A percentile compares a stretch with the other conserved stretches of the same genome.
Evolutionary conservation across 2,113 vertebrate genomes (phyloP).

Genomic region (Shinisaurus crocodilurus): DNA sequence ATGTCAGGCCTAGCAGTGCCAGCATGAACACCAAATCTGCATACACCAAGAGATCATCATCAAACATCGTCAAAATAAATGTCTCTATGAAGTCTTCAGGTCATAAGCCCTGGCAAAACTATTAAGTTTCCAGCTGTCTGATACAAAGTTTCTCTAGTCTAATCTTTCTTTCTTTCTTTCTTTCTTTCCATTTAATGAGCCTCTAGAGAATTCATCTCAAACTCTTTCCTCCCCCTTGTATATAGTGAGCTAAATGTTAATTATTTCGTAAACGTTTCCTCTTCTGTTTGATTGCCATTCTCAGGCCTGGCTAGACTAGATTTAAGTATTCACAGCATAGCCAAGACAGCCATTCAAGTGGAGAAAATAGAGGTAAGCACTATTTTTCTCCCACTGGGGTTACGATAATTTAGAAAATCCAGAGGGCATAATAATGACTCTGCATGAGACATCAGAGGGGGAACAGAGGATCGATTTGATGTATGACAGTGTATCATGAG

Average conservation of each 20-base stretch:
- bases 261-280: not conserved
- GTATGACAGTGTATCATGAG: not conserved
- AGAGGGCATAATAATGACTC: conserved; percentile 7
- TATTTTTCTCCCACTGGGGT: fast-evolving
- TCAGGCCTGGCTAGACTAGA: not conserved
- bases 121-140: not conserved
- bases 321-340: not conserved
- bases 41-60: not conserved
- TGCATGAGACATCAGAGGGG: not conserved
- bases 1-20: not conserved
- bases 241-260: not conserved
- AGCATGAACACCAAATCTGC: not conserved
- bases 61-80: not conserved
- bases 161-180: not conserved
- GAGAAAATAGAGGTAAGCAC: not conserved
- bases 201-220: not conserved
- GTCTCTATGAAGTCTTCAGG: not conserved
- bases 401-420: not conserved
- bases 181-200: not conserved
- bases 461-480: not conserved
- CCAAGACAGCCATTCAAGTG: not conserved
- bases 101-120: not conserved
- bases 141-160: not conserved
- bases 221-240: not conserved
- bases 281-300: conserved; percentile 10